These are phyloP conservation scores for Drosophila dives DNA, from an alignment of 2,888 invertebrate genomes.

Conservation along the genomic window DNA sequence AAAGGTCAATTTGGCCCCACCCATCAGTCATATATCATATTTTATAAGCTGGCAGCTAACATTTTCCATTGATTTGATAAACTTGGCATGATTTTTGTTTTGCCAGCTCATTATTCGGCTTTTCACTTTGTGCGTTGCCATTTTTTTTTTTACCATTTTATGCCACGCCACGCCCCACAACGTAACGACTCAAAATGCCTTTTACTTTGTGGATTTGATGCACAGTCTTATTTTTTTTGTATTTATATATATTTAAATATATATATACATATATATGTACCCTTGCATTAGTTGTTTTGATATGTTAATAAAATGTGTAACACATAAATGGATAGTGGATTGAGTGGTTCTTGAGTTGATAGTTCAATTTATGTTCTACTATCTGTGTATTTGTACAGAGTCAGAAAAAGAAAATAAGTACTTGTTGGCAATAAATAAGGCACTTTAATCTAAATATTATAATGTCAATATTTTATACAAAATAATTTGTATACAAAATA, in stretches of 20 bases:
- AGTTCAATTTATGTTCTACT: background rate
- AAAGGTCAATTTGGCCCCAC: conserved; percentile 20
- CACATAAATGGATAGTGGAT: background rate
- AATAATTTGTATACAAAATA: background rate
- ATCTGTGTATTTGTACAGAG: background rate
- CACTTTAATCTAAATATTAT: background rate
- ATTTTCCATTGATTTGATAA: conserved; percentile 70
- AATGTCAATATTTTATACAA: background rate
- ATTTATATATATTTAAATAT: background rate
- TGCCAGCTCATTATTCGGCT: conserved; percentile 75
- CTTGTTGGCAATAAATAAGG: background rate
- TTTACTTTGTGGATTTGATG: conserved; percentile 59
- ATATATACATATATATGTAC: background rate
- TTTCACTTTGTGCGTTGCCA: conserved; percentile 64
- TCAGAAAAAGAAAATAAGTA: background rate
- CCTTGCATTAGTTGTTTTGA: too few relatives aligned
- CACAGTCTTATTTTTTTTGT: conserved; percentile 11
- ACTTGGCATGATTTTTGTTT: conserved; percentile 76
- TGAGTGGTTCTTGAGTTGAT: background rate
- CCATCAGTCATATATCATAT: conserved; percentile 59
- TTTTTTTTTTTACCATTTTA: conserved; percentile 15
- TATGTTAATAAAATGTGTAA: background rate
- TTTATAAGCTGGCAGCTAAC: conserved; percentile 67
- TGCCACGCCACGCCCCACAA: conserved; percentile 5
- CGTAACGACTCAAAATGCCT: conserved; percentile 41